Evolutionary conservation across 2,797 vertebrate species (phyloP).

Genomic region (Trachops cirrhosus): DNA sequence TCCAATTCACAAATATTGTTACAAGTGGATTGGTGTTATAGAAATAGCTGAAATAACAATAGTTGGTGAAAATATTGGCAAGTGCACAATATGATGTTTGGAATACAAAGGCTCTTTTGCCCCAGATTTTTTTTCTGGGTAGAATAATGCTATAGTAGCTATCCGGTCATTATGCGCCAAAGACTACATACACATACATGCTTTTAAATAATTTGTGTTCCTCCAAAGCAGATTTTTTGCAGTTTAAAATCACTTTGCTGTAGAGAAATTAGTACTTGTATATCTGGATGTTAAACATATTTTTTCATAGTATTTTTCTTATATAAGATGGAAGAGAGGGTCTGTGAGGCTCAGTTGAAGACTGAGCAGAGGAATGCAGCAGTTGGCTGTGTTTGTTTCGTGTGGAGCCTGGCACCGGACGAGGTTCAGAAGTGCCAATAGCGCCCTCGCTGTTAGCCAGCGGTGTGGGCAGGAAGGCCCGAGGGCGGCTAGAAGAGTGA

Average conservation of each 20-base stretch:
- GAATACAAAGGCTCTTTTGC: neutral
- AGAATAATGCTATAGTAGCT: neutral
- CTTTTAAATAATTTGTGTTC: constrained; percentile 25
- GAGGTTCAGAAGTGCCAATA: neutral
- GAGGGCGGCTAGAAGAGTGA: neutral
- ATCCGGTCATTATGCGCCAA: neutral
- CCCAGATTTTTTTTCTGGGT: neutral
- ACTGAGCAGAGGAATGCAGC: neutral
- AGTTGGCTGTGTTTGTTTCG: neutral
- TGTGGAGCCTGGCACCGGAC: neutral
- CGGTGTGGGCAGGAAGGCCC: neutral
- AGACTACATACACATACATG: neutral
- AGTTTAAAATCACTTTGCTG: neutral
- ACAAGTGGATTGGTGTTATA: neutral
- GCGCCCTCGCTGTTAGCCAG: neutral
- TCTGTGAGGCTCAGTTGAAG: neutral
- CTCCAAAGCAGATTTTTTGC: neutral
- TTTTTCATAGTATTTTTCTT: neutral
- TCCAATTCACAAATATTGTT: constrained; percentile 50
- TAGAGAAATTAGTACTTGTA: neutral
- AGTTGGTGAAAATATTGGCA: neutral
- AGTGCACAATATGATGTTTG: neutral
- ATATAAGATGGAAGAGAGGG: neutral
- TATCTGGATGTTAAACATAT: neutral
- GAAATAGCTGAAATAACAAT: neutral